Evolutionary conservation across 2,113 vertebrate species (phyloP).

Genomic region (Tetraodon nigroviridis): DNA sequence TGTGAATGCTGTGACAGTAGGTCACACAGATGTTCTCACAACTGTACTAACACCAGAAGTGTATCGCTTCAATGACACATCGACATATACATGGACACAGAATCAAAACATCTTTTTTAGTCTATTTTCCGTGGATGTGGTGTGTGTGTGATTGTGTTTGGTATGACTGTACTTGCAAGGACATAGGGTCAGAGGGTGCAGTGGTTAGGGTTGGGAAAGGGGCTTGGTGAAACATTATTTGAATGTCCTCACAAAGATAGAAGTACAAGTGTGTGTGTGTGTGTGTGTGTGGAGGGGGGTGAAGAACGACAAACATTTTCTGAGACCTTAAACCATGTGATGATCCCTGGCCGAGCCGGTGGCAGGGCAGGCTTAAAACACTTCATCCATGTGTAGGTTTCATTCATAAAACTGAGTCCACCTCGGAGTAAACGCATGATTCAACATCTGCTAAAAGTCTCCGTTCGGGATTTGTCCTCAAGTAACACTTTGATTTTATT

Average conservation of each 20-base stretch:
- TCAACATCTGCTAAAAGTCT: constrained; percentile 1
- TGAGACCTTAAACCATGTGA: constrained; percentile 14
- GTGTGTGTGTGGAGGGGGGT: constrained; percentile 22
- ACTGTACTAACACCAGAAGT: constrained; percentile 8
- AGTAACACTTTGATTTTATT: not conserved
- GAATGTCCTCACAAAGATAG: too few species aligned
- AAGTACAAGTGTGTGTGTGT: too few species aligned
- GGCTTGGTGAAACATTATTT: too few species aligned
- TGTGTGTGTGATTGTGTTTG: too few species aligned
- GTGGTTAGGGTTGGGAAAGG: too few species aligned
- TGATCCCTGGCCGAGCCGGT: constrained; percentile 12
- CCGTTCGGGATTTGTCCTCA: constrained; percentile 4
- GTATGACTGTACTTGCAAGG: too few species aligned
- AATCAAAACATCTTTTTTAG: not conserved
- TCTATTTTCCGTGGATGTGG: not conserved
- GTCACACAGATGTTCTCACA: not conserved
- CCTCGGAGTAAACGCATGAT: constrained; percentile 2
- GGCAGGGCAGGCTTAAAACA: constrained; percentile 11
- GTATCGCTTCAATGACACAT: not conserved
- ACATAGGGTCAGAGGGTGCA: too few species aligned
- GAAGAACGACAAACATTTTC: constrained; percentile 13
- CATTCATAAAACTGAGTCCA: constrained; percentile 43
- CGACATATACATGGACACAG: not conserved
- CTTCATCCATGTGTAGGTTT: constrained; percentile 21
- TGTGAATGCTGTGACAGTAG: not conserved